These are phyloP conservation scores for Balearica regulorum DNA, from an alignment of 2,797 vertebrate species.

Conservation along the genomic window DNA sequence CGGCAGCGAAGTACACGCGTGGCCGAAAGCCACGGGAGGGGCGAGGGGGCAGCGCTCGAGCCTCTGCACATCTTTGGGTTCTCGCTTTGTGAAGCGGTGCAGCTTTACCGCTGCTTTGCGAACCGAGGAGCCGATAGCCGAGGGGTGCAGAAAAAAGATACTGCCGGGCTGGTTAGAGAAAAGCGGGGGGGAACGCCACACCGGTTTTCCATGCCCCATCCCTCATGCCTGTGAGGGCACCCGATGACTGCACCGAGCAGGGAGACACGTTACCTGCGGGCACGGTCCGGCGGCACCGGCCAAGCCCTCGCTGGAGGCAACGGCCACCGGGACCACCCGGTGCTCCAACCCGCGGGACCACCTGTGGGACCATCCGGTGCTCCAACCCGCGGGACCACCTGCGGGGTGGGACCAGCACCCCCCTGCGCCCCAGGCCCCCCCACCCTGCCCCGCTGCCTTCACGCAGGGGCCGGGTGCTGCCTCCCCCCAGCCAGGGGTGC, in stretches of 20 bases:
- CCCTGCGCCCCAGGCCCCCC: not conserved
- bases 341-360: not conserved
- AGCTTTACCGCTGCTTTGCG: not conserved
- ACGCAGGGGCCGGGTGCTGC: no score
- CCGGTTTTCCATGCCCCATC: not conserved
- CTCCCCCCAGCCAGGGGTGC: no score
- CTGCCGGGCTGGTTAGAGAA: not conserved
- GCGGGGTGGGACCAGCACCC: not conserved
- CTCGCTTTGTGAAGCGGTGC: accelerated
- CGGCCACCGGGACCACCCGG: accelerated
- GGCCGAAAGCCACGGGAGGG: not conserved
- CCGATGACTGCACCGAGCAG: not conserved
- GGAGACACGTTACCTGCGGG: not conserved
- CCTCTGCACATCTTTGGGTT: accelerated
- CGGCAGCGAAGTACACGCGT: accelerated
- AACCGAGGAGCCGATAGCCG: not conserved
- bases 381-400: not conserved
- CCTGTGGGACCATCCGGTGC: not conserved
- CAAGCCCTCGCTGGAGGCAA: not conserved
- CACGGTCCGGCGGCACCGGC: accelerated
- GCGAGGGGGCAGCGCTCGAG: not conserved
- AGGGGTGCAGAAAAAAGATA: not conserved
- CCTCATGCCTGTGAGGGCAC: not conserved
- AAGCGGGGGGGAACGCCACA: accelerated
- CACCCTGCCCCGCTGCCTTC: no score